A percentile compares a stretch with the other conserved stretches of the same genome.
Conservation (phyloP, 2,888 invertebrate species). For the Shargacucullia verbasci region DNA sequence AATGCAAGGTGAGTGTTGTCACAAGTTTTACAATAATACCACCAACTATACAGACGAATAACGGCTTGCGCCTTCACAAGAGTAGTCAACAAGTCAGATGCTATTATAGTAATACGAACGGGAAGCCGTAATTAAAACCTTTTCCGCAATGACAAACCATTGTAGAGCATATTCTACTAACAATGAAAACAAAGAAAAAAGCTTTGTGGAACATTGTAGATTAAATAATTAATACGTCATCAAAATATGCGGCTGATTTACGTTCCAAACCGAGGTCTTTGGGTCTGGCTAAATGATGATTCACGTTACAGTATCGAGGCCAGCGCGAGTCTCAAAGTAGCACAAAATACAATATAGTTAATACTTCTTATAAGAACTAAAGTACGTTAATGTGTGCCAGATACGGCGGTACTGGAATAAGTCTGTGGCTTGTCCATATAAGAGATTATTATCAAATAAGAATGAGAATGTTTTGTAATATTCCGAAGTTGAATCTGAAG, state of each 20-base stretch:
- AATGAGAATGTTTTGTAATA: too few species aligned
- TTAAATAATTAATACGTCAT: slow-evolving; percentile 5
- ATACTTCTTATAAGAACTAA: slow-evolving; percentile 36
- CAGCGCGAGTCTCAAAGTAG: slow-evolving; percentile 25
- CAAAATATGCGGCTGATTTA: slow-evolving; percentile 25
- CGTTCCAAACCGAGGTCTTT: slow-evolving; percentile 40
- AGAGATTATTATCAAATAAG: neutral
- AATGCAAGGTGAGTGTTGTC: too few species aligned
- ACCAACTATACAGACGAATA: too few species aligned
- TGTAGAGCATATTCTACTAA: slow-evolving; percentile 10
- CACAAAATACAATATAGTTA: slow-evolving; percentile 27
- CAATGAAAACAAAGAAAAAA: slow-evolving; percentile 6
- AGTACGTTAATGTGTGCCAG: slow-evolving; percentile 13
- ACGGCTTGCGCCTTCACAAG: too few species aligned
- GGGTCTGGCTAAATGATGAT: slow-evolving; percentile 38
- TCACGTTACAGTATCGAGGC: slow-evolving; percentile 41
- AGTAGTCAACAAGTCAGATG: neutral
- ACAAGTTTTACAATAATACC: too few species aligned
- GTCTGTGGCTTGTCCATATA: slow-evolving; percentile 31
- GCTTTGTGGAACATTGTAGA: neutral
- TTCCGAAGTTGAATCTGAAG: too few species aligned
- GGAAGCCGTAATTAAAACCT: slow-evolving; percentile 10
- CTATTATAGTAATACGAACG: slow-evolving; percentile 2
- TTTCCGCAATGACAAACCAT: slow-evolving; percentile 11
- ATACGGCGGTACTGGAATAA: slow-evolving; percentile 31